phyloP scores from a whole-genome alignment of 2,797 vertebrate species.

The Cynodonichthys magdalenae region DNA sequence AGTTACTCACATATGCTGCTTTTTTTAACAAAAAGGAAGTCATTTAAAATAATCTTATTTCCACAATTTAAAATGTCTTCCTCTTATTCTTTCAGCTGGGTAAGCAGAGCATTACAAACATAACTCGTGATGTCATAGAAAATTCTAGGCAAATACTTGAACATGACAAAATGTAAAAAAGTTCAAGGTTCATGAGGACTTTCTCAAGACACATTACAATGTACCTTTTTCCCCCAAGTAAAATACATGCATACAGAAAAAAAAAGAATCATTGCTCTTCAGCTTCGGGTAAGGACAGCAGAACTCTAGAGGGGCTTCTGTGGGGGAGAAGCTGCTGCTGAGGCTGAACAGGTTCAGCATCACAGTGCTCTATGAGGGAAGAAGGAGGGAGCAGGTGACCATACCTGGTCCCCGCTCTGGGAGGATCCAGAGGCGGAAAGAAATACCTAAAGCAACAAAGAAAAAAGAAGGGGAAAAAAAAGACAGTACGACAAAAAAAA shows the following conservation, averaged over 20 bases:
- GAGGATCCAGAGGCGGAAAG: constrained; percentile 92
- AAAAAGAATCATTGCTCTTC: constrained; percentile 57
- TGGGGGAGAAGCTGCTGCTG: constrained; percentile 74
- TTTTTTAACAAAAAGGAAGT: constrained; percentile 1
- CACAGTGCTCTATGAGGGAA: constrained; percentile 89
- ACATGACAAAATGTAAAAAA: constrained; percentile 3
- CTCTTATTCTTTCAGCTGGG: too few species aligned
- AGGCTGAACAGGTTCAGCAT: constrained; percentile 83
- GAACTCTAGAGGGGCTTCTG: constrained; percentile 67
- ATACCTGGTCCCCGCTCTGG: constrained; percentile 89
- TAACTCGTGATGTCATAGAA: too few species aligned
- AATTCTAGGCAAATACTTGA: too few species aligned
- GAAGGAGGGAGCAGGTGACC: constrained; percentile 92
- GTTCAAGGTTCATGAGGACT: neutral
- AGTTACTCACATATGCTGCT: constrained; percentile 8
- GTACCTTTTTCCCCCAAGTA: neutral
- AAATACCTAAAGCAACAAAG: constrained; percentile 91
- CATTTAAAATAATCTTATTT: neutral
- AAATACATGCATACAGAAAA: neutral
- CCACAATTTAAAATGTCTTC: neutral
- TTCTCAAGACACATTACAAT: too few species aligned
- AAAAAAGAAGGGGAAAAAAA: constrained; percentile 10
- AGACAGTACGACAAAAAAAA: constrained; percentile 49
- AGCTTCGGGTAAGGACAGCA: constrained; percentile 65
- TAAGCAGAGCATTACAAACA: too few species aligned